phyloP scores from a whole-genome alignment of 2,888 invertebrate genomes.

The Cabera pusaria region DNA sequence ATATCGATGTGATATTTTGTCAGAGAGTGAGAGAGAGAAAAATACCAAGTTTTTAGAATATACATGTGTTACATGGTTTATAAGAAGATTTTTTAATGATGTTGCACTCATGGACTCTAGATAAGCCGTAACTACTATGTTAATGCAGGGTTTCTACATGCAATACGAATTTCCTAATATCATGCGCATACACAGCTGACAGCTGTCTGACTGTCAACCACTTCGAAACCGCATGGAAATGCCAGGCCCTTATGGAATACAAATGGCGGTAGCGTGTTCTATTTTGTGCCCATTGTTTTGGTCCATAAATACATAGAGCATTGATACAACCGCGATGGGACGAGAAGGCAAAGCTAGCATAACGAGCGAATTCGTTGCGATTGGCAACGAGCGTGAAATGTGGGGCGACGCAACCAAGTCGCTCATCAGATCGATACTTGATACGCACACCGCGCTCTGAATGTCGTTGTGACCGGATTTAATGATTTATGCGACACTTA shows the following conservation, averaged over 20 bases:
- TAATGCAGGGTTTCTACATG: conserved; percentile 3
- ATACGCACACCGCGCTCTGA: conserved; percentile 73
- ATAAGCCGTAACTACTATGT: too few relatives aligned
- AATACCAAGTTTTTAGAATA: too few relatives aligned
- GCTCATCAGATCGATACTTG: conserved; percentile 74
- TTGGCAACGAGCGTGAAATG: conserved; percentile 70
- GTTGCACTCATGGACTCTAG: too few relatives aligned
- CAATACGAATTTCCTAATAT: conserved; percentile 11
- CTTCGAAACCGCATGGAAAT: conserved; percentile 38
- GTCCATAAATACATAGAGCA: conserved; percentile 42
- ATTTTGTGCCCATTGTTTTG: conserved; percentile 48
- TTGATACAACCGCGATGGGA: conserved; percentile 33
- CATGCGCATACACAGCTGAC: conserved; percentile 19
- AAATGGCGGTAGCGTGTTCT: conserved; percentile 38
- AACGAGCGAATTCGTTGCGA: conserved; percentile 52
- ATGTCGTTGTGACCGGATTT: conserved; percentile 64
- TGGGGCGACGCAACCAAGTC: conserved; percentile 70
- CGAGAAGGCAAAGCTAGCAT: conserved; percentile 36
- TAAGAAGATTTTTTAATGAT: too few relatives aligned
- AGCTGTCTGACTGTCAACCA: conserved; percentile 22
- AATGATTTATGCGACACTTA: conserved; percentile 50
- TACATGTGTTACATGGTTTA: too few relatives aligned
- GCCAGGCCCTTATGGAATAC: conserved; percentile 39
- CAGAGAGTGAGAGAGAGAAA: too few relatives aligned
- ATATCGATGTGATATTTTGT: too few relatives aligned